Base-by-base conservation (phyloP, 2,888 invertebrate species). In the Tetragonula carbonaria region DNA sequence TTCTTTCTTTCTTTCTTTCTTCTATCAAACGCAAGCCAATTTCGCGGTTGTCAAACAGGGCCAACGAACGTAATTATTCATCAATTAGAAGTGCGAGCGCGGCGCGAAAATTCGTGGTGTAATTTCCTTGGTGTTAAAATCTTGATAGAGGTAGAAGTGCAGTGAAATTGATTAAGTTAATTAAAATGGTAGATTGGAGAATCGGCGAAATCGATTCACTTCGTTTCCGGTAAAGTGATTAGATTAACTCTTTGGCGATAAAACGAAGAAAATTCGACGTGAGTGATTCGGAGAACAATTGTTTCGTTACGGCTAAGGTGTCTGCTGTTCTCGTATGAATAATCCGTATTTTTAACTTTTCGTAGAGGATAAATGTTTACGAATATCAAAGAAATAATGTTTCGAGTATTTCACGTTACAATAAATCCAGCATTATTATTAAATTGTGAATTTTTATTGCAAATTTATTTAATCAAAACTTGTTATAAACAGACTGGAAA, bases 21-120 rank as follows among this genome's bases (percentile, higher is more conserved):
- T 45, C 8, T 38, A 21, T 23, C 62, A 51, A 33, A 45, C 14
- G 51, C 57, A 75, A 81, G 55, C 73, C 78, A 81, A 85, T 86
- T 85, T 81, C 78, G 55, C 68, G 86, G 71, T 71, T 77, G 65
- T 78, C 77, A 66, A 67, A 51, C 75, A 70, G n/a, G 8, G 50
- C 67, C 55, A 53, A 68, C 72, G 50, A 55, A 75, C 28, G 66
- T 62, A 67, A 78, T 85, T 86, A 74, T 62, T 81, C 77, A 78
- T 57, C 75, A 57, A 82, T 82, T 62, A 73, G 59, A 55, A 14
- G 28, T 28, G 51, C 21, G 14, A 45, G 71, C 28, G 55, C 74
- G 50, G 59, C 63, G 11, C 28, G 62, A 38, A 50, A 68, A 72
- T 65, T 33, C 33, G 65, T 33, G 13, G 45, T 33, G 33, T 33